Evolutionary conservation across 2,113 vertebrate genomes (phyloP).

Genomic region (Tinamus guttatus): DNA sequence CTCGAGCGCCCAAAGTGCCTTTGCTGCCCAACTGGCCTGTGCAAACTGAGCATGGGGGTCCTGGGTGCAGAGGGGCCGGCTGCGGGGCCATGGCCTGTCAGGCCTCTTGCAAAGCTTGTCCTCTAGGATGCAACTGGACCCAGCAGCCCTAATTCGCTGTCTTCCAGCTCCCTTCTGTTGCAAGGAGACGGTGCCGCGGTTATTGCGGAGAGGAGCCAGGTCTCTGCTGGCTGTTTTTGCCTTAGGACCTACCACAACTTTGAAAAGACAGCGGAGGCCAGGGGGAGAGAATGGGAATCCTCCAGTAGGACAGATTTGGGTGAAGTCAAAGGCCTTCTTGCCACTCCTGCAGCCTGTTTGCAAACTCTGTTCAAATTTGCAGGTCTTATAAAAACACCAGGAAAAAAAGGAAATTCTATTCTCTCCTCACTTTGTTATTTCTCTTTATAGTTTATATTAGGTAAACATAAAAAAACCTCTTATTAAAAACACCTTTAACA

Average conservation of each 20-base stretch:
- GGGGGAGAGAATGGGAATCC: not conserved
- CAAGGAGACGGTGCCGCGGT: not conserved
- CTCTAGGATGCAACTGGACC: not conserved
- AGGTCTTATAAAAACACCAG: not conserved
- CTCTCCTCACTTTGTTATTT: not conserved
- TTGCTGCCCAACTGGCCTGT: not conserved
- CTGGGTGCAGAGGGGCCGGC: not conserved
- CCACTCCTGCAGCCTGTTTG: not conserved
- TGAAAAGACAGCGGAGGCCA: not conserved
- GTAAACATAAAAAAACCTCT: not conserved
- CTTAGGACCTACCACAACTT: not conserved
- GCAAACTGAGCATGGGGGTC: not conserved
- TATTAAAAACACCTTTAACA: not conserved
- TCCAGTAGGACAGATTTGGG: not conserved
- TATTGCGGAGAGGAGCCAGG: not conserved
- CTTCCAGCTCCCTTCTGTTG: not conserved
- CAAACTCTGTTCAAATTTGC: not conserved
- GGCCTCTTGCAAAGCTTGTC: not conserved
- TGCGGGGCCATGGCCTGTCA: rapidly evolving
- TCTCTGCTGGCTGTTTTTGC: not conserved
- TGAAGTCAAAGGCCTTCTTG: not conserved
- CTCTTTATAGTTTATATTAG: not conserved
- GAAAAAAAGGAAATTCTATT: not conserved
- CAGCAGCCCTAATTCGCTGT: not conserved
- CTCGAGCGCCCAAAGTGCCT: not conserved